A percentile compares a stretch with the other conserved stretches of the same genome.
Evolutionary conservation across 2,888 invertebrate genomes (phyloP).

Genomic region (Hirtodrosophila histrioides): DNA sequence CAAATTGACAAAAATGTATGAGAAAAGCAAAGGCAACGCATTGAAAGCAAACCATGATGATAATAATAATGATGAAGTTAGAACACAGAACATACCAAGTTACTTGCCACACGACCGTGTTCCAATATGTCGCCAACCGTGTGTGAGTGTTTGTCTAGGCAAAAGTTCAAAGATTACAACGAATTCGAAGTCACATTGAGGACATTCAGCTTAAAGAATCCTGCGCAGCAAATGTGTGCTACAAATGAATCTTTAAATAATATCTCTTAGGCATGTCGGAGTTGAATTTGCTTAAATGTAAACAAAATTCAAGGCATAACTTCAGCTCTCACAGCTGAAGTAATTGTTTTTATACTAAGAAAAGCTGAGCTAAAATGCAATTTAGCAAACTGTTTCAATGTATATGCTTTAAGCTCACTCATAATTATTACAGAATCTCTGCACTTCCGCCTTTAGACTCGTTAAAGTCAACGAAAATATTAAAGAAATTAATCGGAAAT

Average conservation of each 20-base stretch:
- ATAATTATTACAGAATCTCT: no score
- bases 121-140: constrained; percentile 21
- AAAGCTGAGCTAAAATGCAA: no score
- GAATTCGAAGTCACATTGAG: constrained; percentile 24
- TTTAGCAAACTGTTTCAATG: no score
- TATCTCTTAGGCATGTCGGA: no score
- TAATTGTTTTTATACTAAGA: no score
- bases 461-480: no score
- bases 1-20: constrained; percentile 67
- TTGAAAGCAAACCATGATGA: constrained; percentile 35
- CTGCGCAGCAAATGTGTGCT: background rate
- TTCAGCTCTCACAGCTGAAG: no score
- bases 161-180: constrained; percentile 24
- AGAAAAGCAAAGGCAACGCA: constrained; percentile 51
- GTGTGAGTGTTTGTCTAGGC: constrained; percentile 2
- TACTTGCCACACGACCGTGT: background rate
- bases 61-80: constrained; percentile 32
- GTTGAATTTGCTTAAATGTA: background rate
- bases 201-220: background rate
- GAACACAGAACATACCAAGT: constrained; percentile 11
- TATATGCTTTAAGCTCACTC: no score
- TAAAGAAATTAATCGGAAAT: no score
- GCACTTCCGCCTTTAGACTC: no score
- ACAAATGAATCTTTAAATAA: no score
- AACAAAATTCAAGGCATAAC: no score